Evolutionary conservation across 2,888 invertebrate genomes (phyloP).

Genomic region (Tiliacea aurago): DNA sequence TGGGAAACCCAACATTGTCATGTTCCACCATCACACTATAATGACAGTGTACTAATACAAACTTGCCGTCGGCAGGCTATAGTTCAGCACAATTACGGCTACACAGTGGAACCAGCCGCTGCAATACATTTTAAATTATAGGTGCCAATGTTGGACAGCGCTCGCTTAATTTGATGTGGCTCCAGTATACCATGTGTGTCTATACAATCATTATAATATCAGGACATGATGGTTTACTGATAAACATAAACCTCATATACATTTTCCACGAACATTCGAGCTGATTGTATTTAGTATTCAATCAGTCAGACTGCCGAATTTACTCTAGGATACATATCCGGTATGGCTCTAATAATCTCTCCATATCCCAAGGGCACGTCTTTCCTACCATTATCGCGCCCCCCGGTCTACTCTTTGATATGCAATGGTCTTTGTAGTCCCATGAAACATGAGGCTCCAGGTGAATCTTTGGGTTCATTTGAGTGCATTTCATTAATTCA

Average conservation of each 20-base stretch:
- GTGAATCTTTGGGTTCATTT: too few relatives aligned
- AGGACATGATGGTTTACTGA: background rate
- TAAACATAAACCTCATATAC: background rate
- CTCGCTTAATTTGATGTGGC: slow-evolving; percentile 22
- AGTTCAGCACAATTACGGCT: slow-evolving; percentile 34
- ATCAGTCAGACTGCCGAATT: background rate
- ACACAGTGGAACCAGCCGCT: slow-evolving; percentile 9
- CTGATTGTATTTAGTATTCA: background rate
- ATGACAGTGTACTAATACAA: slow-evolving; percentile 21
- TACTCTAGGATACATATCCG: too few relatives aligned
- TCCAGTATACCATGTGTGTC: background rate
- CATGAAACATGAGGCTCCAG: too few relatives aligned
- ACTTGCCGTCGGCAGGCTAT: slow-evolving; percentile 8
- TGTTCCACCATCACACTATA: slow-evolving; percentile 13
- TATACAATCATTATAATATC: background rate
- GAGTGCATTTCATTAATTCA: too few relatives aligned
- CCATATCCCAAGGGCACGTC: too few relatives aligned
- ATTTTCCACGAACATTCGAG: background rate
- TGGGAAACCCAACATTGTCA: background rate
- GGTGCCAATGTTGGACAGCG: slow-evolving; percentile 27
- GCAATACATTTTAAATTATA: slow-evolving; percentile 45
- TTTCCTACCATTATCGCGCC: too few relatives aligned
- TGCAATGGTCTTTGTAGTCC: too few relatives aligned
- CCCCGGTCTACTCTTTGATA: too few relatives aligned
- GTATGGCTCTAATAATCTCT: too few relatives aligned